Percentiles rank a stretch among this genome's conserved stretches.
phyloP scores from a whole-genome alignment of 2,888 invertebrate species.

The Argynnis bischoffii region DNA sequence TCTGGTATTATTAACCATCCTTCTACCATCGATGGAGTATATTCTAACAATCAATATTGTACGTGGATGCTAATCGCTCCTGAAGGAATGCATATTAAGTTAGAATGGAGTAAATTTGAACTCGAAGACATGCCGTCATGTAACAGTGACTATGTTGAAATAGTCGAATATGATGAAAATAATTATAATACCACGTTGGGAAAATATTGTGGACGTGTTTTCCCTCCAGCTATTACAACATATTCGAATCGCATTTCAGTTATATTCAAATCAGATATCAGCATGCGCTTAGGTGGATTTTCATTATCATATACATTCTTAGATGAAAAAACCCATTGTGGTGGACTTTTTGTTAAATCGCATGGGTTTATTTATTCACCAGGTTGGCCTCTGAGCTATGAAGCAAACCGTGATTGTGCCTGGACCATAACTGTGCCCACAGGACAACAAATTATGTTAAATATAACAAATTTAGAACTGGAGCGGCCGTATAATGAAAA shows the following conservation, averaged over 20 bases:
- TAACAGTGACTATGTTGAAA: slow-evolving; percentile 85
- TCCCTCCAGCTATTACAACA: slow-evolving; percentile 86
- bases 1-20: slow-evolving; percentile 87
- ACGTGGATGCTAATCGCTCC: slow-evolving; percentile 90
- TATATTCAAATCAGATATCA: slow-evolving; percentile 84
- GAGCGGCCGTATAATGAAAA: slow-evolving; percentile 74
- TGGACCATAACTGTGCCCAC: slow-evolving; percentile 89
- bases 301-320: slow-evolving; percentile 85
- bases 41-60: slow-evolving; percentile 80
- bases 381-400: slow-evolving; percentile 89
- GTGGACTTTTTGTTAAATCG: slow-evolving; percentile 85
- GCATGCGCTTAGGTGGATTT: slow-evolving; percentile 85
- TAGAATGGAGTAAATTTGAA: slow-evolving; percentile 88
- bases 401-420: slow-evolving; percentile 86
- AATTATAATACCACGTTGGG: slow-evolving; percentile 55
- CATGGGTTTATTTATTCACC: slow-evolving; percentile 90
- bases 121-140: slow-evolving; percentile 84
- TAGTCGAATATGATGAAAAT: slow-evolving; percentile 84
- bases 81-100: slow-evolving; percentile 84
- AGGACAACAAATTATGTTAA: slow-evolving; percentile 88
- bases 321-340: slow-evolving; percentile 82
- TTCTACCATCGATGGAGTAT: slow-evolving; percentile 48
- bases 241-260: slow-evolving; percentile 86
- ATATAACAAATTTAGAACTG: slow-evolving; percentile 79
- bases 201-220: slow-evolving; percentile 86